A percentile compares a stretch with the other conserved stretches of the same genome.
These are phyloP conservation scores for Globodera rostochiensis DNA, from an alignment of 1,140 invertebrate genomes.

Conservation along the genomic window DNA sequence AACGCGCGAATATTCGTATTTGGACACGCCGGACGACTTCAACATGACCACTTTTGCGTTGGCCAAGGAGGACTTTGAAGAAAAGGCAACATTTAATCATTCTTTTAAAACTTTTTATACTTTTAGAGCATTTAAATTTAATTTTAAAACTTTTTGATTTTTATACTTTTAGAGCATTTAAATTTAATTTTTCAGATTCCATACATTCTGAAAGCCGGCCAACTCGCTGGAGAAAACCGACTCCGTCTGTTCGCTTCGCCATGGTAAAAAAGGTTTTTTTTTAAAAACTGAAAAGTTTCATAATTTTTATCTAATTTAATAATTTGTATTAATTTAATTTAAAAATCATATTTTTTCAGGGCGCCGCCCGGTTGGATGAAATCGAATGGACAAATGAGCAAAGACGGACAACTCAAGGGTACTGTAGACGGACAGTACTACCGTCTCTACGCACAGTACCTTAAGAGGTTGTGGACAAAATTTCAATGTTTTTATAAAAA, in stretches of 20 bases:
- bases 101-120: too few relatives aligned
- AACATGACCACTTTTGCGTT: conserved; percentile 74
- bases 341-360: conserved; percentile 77
- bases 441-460: conserved; percentile 79
- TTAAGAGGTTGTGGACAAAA: conserved; percentile 71
- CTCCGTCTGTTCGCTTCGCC: neutral
- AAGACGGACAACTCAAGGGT: conserved; percentile 71
- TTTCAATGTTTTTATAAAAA: neutral
- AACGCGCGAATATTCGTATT: conserved; percentile 74
- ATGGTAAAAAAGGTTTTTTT: neutral
- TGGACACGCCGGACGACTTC: conserved; percentile 72
- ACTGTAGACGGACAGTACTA: conserved; percentile 73
- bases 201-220: conserved; percentile 18
- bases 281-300: neutral
- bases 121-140: too few relatives aligned
- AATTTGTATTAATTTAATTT: neutral
- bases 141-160: too few relatives aligned
- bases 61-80: conserved; percentile 74
- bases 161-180: too few relatives aligned
- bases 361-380: conserved; percentile 91
- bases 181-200: neutral
- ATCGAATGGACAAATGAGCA: conserved; percentile 72
- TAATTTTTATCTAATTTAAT: neutral
- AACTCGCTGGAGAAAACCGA: neutral
- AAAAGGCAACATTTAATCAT: conserved; percentile 61